Percentiles rank a stretch among this genome's conserved stretches.
These are phyloP conservation scores for Sepioteuthis lessoniana DNA, from an alignment of 2,888 invertebrate genomes.

Conservation along the genomic window DNA sequence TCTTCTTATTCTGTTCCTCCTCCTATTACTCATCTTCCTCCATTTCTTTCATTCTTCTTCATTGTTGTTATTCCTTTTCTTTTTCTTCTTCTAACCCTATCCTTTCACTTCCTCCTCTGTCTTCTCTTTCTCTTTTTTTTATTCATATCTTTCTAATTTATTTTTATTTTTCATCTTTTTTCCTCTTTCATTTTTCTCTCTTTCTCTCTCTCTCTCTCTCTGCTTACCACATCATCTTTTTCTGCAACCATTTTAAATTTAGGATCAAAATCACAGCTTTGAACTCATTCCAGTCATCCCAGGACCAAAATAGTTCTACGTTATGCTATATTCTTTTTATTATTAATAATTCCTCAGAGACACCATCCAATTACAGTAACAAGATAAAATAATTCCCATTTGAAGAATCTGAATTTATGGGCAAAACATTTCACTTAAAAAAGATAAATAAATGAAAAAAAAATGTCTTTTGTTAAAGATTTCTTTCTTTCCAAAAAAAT, in stretches of 20 bases:
- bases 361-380: neutral
- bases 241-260: neutral
- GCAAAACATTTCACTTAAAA: neutral
- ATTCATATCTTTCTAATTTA: neutral
- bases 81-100: neutral
- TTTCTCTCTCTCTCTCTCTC: neutral
- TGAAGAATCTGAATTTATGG: conserved; percentile 2
- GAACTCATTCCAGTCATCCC: neutral
- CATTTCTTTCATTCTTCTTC: neutral
- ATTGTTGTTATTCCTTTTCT: neutral
- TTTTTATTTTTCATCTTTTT: neutral
- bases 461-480: too few relatives aligned
- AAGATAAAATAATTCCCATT: neutral
- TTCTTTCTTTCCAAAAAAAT: neutral
- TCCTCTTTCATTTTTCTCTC: neutral
- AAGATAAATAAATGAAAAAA: neutral
- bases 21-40: neutral
- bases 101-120: neutral
- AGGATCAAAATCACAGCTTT: neutral
- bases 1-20: neutral
- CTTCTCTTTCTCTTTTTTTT: neutral
- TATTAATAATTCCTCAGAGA: neutral
- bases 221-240: neutral
- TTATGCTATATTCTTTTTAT: neutral
- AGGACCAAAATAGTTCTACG: neutral